Evolutionary conservation across 2,113 vertebrate genomes (phyloP), one percentile per base, ranked within the genome.

Genomic region (Sturnira hondurensis): DNA sequence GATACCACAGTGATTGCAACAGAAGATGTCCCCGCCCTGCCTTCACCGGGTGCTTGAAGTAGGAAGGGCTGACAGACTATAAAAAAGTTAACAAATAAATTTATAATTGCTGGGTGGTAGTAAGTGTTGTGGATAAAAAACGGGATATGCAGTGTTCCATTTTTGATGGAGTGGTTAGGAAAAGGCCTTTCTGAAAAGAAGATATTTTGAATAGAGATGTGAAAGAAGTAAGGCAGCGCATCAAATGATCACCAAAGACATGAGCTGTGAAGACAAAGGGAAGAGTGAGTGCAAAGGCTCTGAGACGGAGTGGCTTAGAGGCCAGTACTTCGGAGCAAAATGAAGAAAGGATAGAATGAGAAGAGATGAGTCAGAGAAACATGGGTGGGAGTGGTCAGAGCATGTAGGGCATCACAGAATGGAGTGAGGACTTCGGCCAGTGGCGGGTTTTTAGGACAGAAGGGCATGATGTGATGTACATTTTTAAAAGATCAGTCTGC

Each of bases 41-140:
- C 68, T 78, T 83, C 14, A 8, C 19, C 15, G 63, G n/a, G 19
- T 63, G 45, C 41, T 71, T 85, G 36, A 11, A 50, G n/a, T 31
- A 47, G 52, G 36, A 54, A 86, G 36, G 63, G 26, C 19, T 45
- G 65, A 68, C 8, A n/a, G 50, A 70, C 20, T 56, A 87, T 47
- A 93, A 70, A 47, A 31, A 96, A 82, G 90, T 83, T 71, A 87
- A 77, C 38, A 93, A 82, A 71, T 41, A 47, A 36, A 88, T 84
- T 70, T 86, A 38, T 33, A 71, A 67, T 78, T 87, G 22, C 10
- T 70, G 56, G 61, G 15, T 80, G 73, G 36, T 86, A 58, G 52
- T 68, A 86, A 47, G 41, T 33, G 22, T 31, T 81, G 61, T 92
- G 58, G 68, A 63, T 67, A 89, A 86, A 94, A 94, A 47, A 45